Conservation (phyloP, 2,888 invertebrate species). For the Drosophila robusta region DNA sequence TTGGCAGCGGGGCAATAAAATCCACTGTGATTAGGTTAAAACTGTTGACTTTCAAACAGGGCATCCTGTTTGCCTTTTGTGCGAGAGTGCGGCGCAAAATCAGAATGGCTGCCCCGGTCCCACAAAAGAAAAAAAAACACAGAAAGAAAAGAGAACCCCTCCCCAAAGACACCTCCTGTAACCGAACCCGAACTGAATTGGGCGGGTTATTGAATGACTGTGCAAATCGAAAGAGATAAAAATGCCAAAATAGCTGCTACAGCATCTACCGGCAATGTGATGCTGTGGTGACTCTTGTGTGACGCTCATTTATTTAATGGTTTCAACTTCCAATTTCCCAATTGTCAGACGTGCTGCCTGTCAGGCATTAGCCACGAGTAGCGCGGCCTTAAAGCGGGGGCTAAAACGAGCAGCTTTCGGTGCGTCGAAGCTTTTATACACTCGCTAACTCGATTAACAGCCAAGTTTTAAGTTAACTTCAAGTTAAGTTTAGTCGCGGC, state of each 20-base stretch:
- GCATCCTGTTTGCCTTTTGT: conserved; percentile 60
- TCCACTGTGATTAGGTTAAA: conserved; percentile 82
- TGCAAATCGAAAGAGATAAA: conserved; percentile 78
- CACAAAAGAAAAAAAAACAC: neutral
- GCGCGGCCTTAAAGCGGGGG: conserved; percentile 12
- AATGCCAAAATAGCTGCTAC: conserved; percentile 50
- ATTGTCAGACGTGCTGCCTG: conserved; percentile 77
- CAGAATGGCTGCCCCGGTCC: conserved; percentile 43
- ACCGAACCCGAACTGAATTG: conserved; percentile 14
- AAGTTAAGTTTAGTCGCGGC: conserved; percentile 2
- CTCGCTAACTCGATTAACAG: conserved; percentile 46
- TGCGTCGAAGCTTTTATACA: conserved; percentile 33
- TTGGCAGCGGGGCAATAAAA: conserved; percentile 72
- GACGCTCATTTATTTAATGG: conserved; percentile 82
- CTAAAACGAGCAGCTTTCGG: conserved; percentile 16
- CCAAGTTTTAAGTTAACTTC: conserved; percentile 3
- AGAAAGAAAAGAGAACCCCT: too few relatives aligned
- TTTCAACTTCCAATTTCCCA: conserved; percentile 82
- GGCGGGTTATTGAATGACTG: conserved; percentile 74
- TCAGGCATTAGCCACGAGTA: conserved; percentile 63
- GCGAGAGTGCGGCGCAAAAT: conserved; percentile 18
- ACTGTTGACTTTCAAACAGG: conserved; percentile 81
- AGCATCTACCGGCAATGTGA: conserved; percentile 60
- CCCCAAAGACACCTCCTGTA: too few relatives aligned
- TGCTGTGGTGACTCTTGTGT: conserved; percentile 63